Evolutionary conservation across 2,888 invertebrate species (phyloP), one percentile per base, ranked within the genome.

Genomic region (Ptilodon capucinus): DNA sequence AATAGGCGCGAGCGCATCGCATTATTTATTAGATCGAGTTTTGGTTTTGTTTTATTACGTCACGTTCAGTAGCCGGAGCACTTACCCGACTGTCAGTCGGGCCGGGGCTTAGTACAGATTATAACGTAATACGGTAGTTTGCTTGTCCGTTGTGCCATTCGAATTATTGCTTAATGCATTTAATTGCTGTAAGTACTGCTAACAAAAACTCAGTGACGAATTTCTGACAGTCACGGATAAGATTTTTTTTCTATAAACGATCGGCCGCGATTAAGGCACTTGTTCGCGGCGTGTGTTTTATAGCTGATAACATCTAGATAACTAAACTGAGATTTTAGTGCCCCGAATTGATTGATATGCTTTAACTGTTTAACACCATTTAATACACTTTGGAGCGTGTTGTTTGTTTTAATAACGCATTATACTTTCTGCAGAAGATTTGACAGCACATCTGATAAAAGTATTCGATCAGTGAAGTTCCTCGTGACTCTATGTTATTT

Each of bases 51-150:
- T 81, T 72, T 72, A 66, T 74, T 78, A 71, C 76, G 69, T 75
- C 76, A 76, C 69, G 73, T 73, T 77, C 79, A 73, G 81, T 80
- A 80, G 84, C 80, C 60, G 69, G 70, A 69, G 79, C 88, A 87
- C 86, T 87, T 87, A 86, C 79, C 68, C 75, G 81, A 68, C 84
- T 88, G 90, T 89, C 90, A 87, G 79, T 86, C 81, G 67, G 64
- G 56, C 57, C 52, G 76, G 57, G 72, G 82, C 80, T 87, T 84
- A 86, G 74, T 72, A 72, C 80, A 81, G 86, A 87, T 89, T 87
- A 89, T 75, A 88, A 88, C 89, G 89, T 90, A 90, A 88, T 81
- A 88, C 90, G 83, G 90, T 89, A 90, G 90, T 89, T 76, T 79
- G 78, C 73, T 74, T 75, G 80, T 79, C 77, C 75, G 79, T 75